Conservation (phyloP, 2,797 vertebrate genomes). For the Pyrocephalus nanus region DNA sequence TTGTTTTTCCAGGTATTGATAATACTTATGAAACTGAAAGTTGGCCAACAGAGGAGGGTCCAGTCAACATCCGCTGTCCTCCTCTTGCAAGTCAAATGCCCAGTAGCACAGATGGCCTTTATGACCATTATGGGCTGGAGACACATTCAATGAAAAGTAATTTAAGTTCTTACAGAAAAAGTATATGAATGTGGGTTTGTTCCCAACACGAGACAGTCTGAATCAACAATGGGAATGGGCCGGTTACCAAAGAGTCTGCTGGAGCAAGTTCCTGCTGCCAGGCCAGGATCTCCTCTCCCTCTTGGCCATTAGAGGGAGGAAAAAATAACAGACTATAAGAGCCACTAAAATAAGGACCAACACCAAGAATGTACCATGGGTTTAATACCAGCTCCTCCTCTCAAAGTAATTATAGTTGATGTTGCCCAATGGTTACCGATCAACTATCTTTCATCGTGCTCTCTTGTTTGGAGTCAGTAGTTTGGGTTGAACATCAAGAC, state of each 20-base stretch:
- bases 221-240: constrained; percentile 72
- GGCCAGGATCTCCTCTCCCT: constrained; percentile 66
- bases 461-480: constrained; percentile 42
- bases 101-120: constrained; percentile 27
- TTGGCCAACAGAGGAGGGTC: neutral
- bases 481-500: constrained; percentile 7
- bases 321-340: constrained; percentile 69
- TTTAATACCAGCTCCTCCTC: constrained; percentile 70
- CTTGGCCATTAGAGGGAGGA: constrained; percentile 68
- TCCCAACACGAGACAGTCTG: constrained; percentile 72
- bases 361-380: constrained; percentile 69
- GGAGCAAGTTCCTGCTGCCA: constrained; percentile 57
- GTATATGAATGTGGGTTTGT: constrained; percentile 65
- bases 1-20: neutral
- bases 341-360: constrained; percentile 70
- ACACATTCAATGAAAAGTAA: constrained; percentile 56
- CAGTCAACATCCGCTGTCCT: neutral
- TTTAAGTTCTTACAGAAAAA: constrained; percentile 61
- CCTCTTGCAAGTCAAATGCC: neutral
- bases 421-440: constrained; percentile 47
- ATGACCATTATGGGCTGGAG: constrained; percentile 51
- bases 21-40: neutral
- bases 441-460: constrained; percentile 26
- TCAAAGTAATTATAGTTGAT: constrained; percentile 54
- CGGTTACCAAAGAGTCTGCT: constrained; percentile 66